Evolutionary conservation across 1,140 invertebrate genomes (phyloP).

Genomic region (Melipona quadrifasciata): DNA sequence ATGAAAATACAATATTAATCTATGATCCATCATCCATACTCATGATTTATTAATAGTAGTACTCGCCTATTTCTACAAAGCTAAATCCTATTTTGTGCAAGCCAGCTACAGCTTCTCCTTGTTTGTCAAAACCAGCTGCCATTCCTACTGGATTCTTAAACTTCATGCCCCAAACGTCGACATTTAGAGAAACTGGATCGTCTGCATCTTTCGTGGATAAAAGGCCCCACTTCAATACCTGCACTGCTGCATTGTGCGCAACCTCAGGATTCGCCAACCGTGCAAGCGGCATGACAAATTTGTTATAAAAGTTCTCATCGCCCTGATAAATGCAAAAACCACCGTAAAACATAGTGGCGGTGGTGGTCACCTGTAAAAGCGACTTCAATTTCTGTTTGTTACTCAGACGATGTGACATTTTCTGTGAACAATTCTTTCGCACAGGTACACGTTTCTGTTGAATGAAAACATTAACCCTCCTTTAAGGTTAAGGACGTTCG

Average conservation of each 20-base stretch:
- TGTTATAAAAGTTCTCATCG: slow-evolving; percentile 90
- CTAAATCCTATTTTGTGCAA: slow-evolving; percentile 94
- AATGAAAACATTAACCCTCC: not conserved
- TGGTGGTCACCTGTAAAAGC: slow-evolving; percentile 70
- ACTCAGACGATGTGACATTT: slow-evolving; percentile 66
- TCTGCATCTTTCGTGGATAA: slow-evolving; percentile 83
- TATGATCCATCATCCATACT: not conserved
- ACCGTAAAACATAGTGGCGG: slow-evolving; percentile 83
- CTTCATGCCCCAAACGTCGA: slow-evolving; percentile 86
- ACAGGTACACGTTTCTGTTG: not conserved
- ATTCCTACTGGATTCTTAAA: slow-evolving; percentile 96
- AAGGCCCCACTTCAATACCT: slow-evolving; percentile 88
- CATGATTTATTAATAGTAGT: not conserved
- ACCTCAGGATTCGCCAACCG: slow-evolving; percentile 88
- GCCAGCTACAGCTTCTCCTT: slow-evolving; percentile 94
- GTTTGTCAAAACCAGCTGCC: slow-evolving; percentile 99
- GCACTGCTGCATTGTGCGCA: slow-evolving; percentile 90
- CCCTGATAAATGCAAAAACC: slow-evolving; percentile 86
- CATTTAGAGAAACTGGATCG: slow-evolving; percentile 85
- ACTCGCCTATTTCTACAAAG: slow-evolving; percentile 95
- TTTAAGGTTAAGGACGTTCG: slow-evolving; percentile 25
- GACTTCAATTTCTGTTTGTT: slow-evolving; percentile 73
- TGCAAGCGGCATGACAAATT: slow-evolving; percentile 87
- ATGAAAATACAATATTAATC: not conserved
- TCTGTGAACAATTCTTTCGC: not conserved